These are phyloP conservation scores for Chaetodon trifasciatus DNA, from an alignment of 2,797 vertebrate genomes.

Conservation along the genomic window DNA sequence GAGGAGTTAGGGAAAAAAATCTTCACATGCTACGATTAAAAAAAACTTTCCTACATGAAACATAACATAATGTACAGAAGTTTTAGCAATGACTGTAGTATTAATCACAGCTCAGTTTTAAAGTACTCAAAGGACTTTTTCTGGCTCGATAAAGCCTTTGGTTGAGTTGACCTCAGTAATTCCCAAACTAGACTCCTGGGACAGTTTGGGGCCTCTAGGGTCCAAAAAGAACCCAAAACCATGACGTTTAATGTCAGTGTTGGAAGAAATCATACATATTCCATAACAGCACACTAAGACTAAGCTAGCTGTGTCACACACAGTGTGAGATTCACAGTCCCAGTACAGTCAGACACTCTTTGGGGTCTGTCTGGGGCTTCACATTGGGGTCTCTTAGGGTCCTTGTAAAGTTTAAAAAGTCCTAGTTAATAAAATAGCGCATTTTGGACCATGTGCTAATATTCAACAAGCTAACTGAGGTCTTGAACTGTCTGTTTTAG, in stretches of 20 bases:
- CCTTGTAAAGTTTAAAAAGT: neutral
- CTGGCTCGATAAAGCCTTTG: neutral
- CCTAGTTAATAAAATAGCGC: neutral
- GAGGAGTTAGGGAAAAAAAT: neutral
- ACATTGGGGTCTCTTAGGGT: neutral
- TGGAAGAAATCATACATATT: neutral
- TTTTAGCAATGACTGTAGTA: neutral
- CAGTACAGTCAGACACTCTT: neutral
- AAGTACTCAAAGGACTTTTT: neutral
- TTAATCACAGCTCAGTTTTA: neutral
- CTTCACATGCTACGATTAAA: neutral
- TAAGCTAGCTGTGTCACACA: neutral
- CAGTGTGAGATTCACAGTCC: too few species aligned
- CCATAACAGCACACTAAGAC: neutral
- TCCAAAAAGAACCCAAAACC: neutral
- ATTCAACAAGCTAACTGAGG: neutral
- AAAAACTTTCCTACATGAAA: neutral
- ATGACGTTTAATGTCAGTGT: neutral
- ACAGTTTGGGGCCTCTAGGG: neutral
- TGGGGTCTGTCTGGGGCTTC: neutral
- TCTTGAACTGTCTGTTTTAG: neutral
- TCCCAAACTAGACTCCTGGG: conserved; percentile 21
- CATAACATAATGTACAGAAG: neutral
- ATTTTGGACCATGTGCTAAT: neutral
- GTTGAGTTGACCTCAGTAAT: conserved; percentile 7